Evolutionary conservation across 2,113 vertebrate species (phyloP).

Genomic region (Corvus hawaiiensis): DNA sequence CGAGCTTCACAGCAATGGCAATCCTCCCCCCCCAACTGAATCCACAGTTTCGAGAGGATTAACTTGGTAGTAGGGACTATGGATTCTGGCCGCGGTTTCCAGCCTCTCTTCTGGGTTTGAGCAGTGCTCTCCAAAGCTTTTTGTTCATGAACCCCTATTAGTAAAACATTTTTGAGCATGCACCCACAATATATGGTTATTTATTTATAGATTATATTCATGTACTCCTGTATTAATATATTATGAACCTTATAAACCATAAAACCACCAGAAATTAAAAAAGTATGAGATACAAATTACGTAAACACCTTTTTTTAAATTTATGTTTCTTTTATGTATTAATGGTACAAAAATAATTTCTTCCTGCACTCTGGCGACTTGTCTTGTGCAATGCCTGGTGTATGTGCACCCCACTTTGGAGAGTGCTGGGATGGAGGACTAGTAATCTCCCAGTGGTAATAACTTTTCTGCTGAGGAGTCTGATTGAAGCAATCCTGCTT

Average conservation of each 20-base stretch:
- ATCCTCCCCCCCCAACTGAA: neutral
- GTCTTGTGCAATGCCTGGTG: fast-evolving
- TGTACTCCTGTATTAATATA: neutral
- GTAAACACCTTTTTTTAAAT: neutral
- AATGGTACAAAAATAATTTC: neutral
- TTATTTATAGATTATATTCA: neutral
- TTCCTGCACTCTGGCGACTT: neutral
- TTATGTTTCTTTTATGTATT: neutral
- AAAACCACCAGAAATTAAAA: fast-evolving
- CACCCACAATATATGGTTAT: neutral
- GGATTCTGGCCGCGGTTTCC: neutral
- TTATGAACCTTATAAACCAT: neutral
- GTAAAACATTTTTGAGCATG: neutral
- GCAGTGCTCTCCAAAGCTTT: neutral
- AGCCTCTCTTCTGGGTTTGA: neutral
- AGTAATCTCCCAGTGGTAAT: neutral
- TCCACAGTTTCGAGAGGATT: neutral
- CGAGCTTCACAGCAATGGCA: neutral
- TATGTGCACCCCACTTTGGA: neutral
- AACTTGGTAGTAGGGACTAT: neutral
- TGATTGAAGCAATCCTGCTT: neutral
- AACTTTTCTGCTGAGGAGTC: neutral
- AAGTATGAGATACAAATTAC: neutral
- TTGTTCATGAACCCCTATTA: neutral
- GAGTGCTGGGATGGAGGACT: neutral